Base-by-base conservation (phyloP, 2,113 vertebrate species). In the Ptychochromis oligacanthus region DNA sequence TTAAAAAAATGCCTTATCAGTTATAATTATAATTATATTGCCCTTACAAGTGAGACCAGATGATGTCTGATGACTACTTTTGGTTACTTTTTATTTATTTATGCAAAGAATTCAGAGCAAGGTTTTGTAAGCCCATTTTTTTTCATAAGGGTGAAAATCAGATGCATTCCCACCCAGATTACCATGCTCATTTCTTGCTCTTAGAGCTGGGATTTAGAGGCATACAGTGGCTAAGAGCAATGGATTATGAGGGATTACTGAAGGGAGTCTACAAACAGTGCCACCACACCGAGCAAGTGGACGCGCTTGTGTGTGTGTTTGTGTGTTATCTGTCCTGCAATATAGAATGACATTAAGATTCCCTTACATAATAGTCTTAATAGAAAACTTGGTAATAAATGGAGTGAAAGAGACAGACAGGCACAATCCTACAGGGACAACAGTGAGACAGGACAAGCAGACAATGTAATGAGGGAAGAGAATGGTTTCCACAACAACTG, bases 161-260 rank as follows among this genome's bases (percentile, higher is more conserved):
- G 86, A 93, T 87, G 82, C 52, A 40, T 89, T 93, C 84, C 75
- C 82, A 70, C 79, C 85, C 90, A 93, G 92, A 95, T 95, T 94
- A 94, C 70, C 64, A 84, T 80, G 89, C 89, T 94, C 86, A 94
- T 92, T 91, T 91, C 86, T 86, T 90, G 83, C 92, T 89, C 75
- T 87, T 87, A 88, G 79, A 92, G 87, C 87, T 70, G 80, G 86
- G 92, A 94, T 95, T 94, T 94, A 90, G 89, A 90, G 59, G 81
- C 92, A 93, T 79, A 93, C 91, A 93, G 89, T 93, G 90, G 90
- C 92, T 94, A 95, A 95, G 61, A 95, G 93, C 89, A 90, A 89
- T 85, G 92, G 94, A 94, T 95, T 95, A 95, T 86, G 90, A 85
- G 59, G 93, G 95, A 95, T 96, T 96, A 95, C 83, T 36, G 83